phyloP scores from a whole-genome alignment of 2,888 invertebrate species.

The Chelonus formosanus region DNA sequence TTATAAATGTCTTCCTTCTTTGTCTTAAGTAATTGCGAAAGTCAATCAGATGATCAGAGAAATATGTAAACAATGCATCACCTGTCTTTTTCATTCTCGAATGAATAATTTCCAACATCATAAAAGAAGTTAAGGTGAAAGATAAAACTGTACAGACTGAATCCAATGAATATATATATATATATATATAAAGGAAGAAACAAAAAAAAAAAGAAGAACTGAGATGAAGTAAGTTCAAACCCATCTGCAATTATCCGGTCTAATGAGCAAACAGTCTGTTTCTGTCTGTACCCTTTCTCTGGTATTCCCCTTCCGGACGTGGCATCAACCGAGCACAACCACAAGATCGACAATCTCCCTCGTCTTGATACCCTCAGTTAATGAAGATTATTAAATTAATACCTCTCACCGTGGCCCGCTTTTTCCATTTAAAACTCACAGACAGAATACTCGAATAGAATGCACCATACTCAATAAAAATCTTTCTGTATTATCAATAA shows the following conservation, averaged over 20 bases:
- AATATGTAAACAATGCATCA: no score
- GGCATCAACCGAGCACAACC: slow-evolving; percentile 14
- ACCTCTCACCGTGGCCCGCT: slow-evolving; percentile 46
- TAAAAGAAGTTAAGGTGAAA: slow-evolving; percentile 5
- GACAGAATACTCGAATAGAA: background rate
- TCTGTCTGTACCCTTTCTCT: slow-evolving; percentile 37
- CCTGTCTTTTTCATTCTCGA: background rate
- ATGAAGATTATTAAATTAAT: slow-evolving; percentile 61
- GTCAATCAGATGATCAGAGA: no score
- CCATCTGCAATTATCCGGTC: slow-evolving; percentile 63
- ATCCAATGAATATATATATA: slow-evolving; percentile 38
- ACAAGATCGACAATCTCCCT: slow-evolving; percentile 30
- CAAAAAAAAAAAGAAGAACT: slow-evolving; percentile 46
- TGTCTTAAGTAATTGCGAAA: no score
- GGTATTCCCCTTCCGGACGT: slow-evolving; percentile 25
- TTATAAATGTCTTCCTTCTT: no score
- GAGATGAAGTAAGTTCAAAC: slow-evolving; percentile 51
- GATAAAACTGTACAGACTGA: slow-evolving; percentile 17
- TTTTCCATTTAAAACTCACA: slow-evolving; percentile 16
- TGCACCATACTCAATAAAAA: background rate
- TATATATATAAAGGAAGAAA: slow-evolving; percentile 43
- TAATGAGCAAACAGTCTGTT: slow-evolving; percentile 63
- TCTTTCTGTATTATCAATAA: background rate
- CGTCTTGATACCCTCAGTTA: slow-evolving; percentile 43
- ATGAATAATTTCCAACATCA: background rate